Conservation (phyloP, 2,797 vertebrate genomes). For the Natrix natrix region DNA sequence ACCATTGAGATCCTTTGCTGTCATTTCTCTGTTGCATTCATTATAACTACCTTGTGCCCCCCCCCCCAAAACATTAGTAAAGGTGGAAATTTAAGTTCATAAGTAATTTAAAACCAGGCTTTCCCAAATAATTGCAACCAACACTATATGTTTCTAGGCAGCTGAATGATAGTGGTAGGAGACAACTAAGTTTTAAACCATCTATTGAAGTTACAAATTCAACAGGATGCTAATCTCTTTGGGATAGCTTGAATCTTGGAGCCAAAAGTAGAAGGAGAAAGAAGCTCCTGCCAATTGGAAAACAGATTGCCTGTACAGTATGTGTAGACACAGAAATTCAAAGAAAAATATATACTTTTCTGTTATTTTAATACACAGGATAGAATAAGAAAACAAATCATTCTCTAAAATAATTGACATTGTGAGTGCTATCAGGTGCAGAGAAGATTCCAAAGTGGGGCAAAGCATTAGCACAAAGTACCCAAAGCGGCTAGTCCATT, state of each 20-base stretch:
- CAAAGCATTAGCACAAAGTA: background rate
- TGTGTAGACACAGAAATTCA: background rate
- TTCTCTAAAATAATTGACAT: background rate
- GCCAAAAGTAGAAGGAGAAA: background rate
- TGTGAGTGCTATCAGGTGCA: background rate
- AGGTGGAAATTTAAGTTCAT: background rate
- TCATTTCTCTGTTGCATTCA: background rate
- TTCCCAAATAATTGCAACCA: background rate
- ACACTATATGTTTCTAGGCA: background rate
- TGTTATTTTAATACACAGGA: background rate
- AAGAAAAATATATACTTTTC: background rate
- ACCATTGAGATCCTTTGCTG: background rate
- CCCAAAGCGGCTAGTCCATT: background rate
- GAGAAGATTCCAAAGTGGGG: background rate
- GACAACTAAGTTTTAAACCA: background rate
- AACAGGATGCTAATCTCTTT: background rate
- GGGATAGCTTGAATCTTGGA: background rate
- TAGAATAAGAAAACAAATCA: background rate
- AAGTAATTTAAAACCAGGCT: background rate
- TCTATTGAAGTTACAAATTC: background rate
- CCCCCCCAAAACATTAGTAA: background rate
- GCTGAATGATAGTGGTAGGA: background rate
- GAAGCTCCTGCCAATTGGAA: background rate
- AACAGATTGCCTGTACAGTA: background rate
- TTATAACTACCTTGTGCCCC: background rate